Conservation (phyloP, 1,140 invertebrate genomes). For the Halesus radiatus region DNA sequence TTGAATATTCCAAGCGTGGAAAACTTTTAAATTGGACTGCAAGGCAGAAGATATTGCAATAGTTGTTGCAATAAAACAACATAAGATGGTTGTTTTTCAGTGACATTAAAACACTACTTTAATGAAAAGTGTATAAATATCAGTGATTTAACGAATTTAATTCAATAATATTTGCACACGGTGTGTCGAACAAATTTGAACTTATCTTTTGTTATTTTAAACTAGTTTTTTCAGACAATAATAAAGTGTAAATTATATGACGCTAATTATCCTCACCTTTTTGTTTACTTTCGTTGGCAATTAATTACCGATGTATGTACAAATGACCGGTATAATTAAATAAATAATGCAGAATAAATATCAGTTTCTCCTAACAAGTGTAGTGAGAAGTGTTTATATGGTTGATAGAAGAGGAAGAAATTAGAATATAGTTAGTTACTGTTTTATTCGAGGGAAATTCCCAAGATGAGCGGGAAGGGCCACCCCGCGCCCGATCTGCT, state of each 20-base stretch:
- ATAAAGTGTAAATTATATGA: no score
- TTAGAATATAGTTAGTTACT: not conserved
- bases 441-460: not conserved
- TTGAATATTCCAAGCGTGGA: not conserved
- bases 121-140: not conserved
- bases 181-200: no score
- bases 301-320: not conserved
- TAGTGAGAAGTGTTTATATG: slow-evolving; percentile 24
- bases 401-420: not conserved
- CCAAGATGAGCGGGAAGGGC: slow-evolving; percentile 67
- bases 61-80: not conserved
- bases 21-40: no score
- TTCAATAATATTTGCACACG: no score
- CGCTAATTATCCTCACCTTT: no score
- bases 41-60: no score
- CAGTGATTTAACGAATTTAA: no score
- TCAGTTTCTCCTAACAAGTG: not conserved
- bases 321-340: not conserved
- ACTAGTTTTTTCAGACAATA: no score
- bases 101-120: not conserved
- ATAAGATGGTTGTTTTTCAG: not conserved
- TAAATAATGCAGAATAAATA: not conserved
- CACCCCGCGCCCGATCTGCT: slow-evolving; percentile 70
- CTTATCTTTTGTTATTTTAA: no score
- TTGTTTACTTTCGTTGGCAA: not conserved